phyloP scores from a whole-genome alignment of 2,113 vertebrate genomes.

The Toxostoma redivivum region DNA sequence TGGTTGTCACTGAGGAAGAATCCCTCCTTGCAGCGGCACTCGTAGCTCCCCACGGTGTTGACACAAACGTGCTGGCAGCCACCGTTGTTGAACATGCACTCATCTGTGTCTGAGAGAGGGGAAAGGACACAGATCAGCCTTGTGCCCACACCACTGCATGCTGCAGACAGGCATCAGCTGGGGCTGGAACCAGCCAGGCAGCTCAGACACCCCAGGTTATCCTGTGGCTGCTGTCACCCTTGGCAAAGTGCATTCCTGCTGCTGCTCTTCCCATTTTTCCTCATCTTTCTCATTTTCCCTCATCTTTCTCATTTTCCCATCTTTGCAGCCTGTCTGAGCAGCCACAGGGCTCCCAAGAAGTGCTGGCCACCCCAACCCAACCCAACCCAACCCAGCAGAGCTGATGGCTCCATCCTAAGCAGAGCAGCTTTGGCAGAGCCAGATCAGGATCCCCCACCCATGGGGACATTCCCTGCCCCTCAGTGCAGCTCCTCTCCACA shows the following conservation, averaged over 20 bases:
- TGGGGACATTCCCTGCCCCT: accelerated
- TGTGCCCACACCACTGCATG: not conserved
- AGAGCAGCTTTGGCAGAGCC: not conserved
- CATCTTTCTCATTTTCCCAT: too few species aligned
- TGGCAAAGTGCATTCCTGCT: not conserved
- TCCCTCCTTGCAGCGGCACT: conserved; percentile 91
- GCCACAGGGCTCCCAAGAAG: not conserved
- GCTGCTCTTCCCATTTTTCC: not conserved
- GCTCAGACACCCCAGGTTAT: not conserved
- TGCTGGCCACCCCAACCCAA: not conserved
- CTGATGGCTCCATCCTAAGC: not conserved
- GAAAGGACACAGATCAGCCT: not conserved
- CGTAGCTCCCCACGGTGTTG: conserved; percentile 94
- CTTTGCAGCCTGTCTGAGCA: not conserved
- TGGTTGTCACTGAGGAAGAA: conserved; percentile 98
- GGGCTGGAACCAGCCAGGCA: accelerated
- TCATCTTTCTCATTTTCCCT: too few species aligned
- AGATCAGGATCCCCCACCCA: not conserved
- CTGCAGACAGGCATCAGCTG: not conserved
- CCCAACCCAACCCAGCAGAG: not conserved
- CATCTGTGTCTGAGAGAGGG: conserved; percentile 72
- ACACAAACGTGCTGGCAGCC: conserved; percentile 95
- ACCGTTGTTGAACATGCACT: conserved; percentile 91
- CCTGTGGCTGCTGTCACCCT: not conserved
- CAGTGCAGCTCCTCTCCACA: not conserved